A percentile compares a stretch with the other conserved stretches of the same genome.
Evolutionary conservation across 2,797 vertebrate species (phyloP).

Genomic region (Sebastes variabilis): DNA sequence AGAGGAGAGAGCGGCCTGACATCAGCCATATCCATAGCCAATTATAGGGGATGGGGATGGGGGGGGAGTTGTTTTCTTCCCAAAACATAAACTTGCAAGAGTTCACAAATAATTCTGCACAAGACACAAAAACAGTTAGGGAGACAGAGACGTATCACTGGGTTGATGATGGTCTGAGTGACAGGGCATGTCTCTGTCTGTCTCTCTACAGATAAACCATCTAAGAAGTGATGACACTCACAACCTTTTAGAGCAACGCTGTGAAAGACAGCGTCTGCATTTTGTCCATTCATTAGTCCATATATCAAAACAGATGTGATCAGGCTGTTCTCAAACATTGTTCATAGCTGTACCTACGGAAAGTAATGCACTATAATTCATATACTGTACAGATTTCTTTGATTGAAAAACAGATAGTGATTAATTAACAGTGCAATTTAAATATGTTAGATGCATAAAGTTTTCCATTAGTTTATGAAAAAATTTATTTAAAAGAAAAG

Average conservation of each 20-base stretch:
- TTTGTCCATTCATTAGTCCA: conserved; percentile 5
- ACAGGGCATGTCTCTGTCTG: background rate
- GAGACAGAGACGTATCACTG: background rate
- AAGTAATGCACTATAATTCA: too few species aligned
- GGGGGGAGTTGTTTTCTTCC: background rate
- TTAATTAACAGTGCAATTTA: too few species aligned
- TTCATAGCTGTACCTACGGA: too few species aligned
- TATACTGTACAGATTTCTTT: too few species aligned
- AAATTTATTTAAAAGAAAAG: too few species aligned
- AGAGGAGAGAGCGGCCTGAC: conserved; percentile 1
- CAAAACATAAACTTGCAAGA: conserved; percentile 2
- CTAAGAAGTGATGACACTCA: background rate
- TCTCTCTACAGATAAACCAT: background rate
- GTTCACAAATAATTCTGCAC: background rate
- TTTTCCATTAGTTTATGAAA: too few species aligned
- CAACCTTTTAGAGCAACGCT: background rate
- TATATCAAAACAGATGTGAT: conserved; percentile 13
- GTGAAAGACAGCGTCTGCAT: background rate
- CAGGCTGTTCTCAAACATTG: too few species aligned
- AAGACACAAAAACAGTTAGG: background rate
- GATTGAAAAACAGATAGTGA: too few species aligned
- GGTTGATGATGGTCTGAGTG: conserved; percentile 21
- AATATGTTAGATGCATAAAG: too few species aligned
- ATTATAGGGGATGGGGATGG: conserved; percentile 24
- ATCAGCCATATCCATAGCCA: conserved; percentile 42